Percentiles rank a stretch among this genome's conserved stretches.
These are phyloP conservation scores for Panopea generosa DNA, from an alignment of 2,888 invertebrate genomes.

Conservation along the genomic window DNA sequence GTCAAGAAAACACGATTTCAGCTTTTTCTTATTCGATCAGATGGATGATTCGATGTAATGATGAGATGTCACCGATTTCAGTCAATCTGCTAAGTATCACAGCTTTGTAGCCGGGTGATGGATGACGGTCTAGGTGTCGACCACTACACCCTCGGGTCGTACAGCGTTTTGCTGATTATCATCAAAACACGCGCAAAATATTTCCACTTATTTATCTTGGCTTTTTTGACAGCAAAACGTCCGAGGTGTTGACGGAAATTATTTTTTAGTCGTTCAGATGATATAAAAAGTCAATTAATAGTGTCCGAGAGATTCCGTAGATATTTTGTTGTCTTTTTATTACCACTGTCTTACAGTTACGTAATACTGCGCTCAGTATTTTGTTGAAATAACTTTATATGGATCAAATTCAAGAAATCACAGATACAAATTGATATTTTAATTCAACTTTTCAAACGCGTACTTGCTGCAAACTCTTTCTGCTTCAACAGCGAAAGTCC, in stretches of 20 bases:
- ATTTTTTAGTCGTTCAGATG: constrained; percentile 16
- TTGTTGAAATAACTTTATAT: no score
- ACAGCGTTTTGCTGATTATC: constrained; percentile 40
- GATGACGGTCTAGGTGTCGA: constrained; percentile 38
- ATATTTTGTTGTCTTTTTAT: neutral
- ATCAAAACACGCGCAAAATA: constrained; percentile 32
- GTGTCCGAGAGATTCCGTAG: neutral
- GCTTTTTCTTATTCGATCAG: no score
- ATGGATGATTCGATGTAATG: no score
- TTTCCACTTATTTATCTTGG: constrained; percentile 31
- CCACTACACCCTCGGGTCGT: constrained; percentile 24
- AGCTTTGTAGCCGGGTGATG: constrained; percentile 18
- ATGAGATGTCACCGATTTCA: no score
- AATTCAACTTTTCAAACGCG: no score
- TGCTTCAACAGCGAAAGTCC: no score
- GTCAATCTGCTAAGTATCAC: no score
- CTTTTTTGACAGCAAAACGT: constrained; percentile 34
- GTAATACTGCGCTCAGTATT: no score
- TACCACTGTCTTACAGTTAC: neutral
- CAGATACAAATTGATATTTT: neutral
- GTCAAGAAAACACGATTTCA: no score
- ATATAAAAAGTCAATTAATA: constrained; percentile 39
- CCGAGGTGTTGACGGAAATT: constrained; percentile 41
- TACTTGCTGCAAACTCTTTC: no score
- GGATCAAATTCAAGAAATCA: no score